Base-by-base conservation (phyloP, 2,113 vertebrate species). In the Ceuthmochares aereus region DNA sequence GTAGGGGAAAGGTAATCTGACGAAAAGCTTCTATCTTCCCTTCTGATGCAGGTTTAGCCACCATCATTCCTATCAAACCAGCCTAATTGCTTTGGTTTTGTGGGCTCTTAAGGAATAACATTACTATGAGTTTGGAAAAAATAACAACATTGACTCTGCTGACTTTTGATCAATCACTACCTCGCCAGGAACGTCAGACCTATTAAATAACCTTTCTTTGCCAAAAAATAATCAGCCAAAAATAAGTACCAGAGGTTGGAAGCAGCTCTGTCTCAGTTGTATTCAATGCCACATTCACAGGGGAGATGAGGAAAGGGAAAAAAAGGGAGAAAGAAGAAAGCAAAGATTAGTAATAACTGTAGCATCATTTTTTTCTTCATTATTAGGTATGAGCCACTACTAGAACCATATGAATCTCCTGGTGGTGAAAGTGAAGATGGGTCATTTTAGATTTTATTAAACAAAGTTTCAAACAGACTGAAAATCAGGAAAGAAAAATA, bases 181-280 rank as follows among this genome's bases (percentile, higher is more conserved):
- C 85, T 74, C 77, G 59, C 67, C 42, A 52, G 60, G 90, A 93
- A 94, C 4, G 7, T 90, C 87, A 91, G 90, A 80, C 82, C 74
- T 84, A 79, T 55, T 93, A 96, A 84, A 40, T 40, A 40, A 55
- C 66, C 47, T 27, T 59, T 63, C 66, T 91, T 86, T 88, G 95
- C 95, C 95, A 95, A 86, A 94, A 87, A 66, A 90, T 93, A 86
- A 88, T 52, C 32, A 94, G 78, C 59, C 91, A 96, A 96, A 93
- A 95, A 88, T 77, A 94, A 94, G 85, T 62, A 70, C 60, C 63
- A 72, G 63, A n/a, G 56, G 14, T 29, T 92, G 85, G 82, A 96
- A 96, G 16, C 76, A 88, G 52, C 75, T 86, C 93, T 77, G 70
- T 77, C 59, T 93, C 59, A 93, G 66, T 73, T 79, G 16, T 55